A percentile compares a stretch with the other conserved stretches of the same genome.
Evolutionary conservation across 2,797 vertebrate genomes (phyloP).

Genomic region (Carapus acus): DNA sequence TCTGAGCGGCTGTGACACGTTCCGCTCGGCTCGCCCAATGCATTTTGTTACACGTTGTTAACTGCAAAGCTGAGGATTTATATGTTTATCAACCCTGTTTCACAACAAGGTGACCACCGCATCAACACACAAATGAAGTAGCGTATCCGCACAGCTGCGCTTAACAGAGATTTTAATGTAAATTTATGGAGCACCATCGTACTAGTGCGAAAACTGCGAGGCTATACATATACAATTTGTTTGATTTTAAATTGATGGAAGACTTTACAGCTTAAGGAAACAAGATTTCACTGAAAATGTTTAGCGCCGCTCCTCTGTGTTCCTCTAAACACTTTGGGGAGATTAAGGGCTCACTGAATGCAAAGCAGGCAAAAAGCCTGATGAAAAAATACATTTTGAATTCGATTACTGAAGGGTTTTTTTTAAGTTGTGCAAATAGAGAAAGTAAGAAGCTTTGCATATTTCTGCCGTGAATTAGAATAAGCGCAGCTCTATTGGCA

Average conservation of each 20-base stretch:
- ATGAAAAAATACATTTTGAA: conserved; percentile 43
- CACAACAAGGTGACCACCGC: no score
- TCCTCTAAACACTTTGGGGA: conserved; percentile 2
- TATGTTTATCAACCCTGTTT: no score
- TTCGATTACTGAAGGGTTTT: conserved; percentile 42
- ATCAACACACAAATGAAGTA: not conserved
- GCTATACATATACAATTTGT: no score
- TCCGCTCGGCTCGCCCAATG: conserved; percentile 15
- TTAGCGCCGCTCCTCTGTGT: conserved; percentile 6
- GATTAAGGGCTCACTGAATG: conserved; percentile 33
- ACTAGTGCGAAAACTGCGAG: no score
- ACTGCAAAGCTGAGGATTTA: conserved; percentile 17
- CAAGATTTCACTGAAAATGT: conserved; percentile 1
- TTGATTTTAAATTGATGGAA: no score
- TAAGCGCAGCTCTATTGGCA: conserved; percentile 36
- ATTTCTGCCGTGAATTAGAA: conserved; percentile 38
- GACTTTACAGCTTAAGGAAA: no score
- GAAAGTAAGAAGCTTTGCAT: conserved; percentile 59
- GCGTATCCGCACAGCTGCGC: not conserved
- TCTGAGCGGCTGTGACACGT: conserved; percentile 14
- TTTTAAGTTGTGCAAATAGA: conserved; percentile 60
- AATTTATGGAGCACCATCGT: no score
- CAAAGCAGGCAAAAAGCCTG: conserved; percentile 16
- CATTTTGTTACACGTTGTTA: no score
- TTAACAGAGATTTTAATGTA: no score